Evolutionary conservation across 2,888 invertebrate genomes (phyloP), one percentile per base, ranked within the genome.

Genomic region (Coremacera marginata): DNA sequence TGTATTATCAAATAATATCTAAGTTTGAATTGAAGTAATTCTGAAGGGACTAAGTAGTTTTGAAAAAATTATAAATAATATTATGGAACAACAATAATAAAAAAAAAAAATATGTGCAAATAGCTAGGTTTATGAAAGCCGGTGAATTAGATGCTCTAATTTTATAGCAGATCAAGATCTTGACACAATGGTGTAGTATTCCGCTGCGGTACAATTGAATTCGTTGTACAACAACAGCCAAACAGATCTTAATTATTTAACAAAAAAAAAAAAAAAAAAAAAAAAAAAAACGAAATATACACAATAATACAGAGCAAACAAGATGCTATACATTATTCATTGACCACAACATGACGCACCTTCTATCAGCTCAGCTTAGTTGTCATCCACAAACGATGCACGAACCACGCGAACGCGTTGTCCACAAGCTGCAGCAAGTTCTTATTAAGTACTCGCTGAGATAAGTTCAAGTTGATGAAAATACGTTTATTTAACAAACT

Each of bases 301-400:
- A 55, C 55, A 19, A 55, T 7, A 11, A 25, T 14, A 34, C 16
- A 11, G 11, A 25, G 16, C 31, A n/a, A 63, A 31, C 31, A n/a
- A 25, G 63, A 31, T 63, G n/a, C 7, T 0, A 31, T 25, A 16
- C 14, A 62, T 16, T n/a, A 63, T 16, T 25, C 68, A 68, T 5
- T 27, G 51, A 68, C 68, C 68, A 51, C 27, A 68, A 49, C 27
- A 51, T 68, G 68, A 68, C 68, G 68, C 51, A 68, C 27, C 68
- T 68, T 52, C 25, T 14, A 68, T n/a, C 51, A 68, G 68, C 19
- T 63, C 44, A 14, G 44, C 49, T 22, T 27, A 51, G 19, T n/a
- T 51, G 22, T 51, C 31, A 68, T 68, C 51, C 51, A 51, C 51
- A 68, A 67, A 22, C 16, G 68, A 37, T 49, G 51, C 68, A 68